A percentile compares a stretch with the other conserved stretches of the same genome.
phyloP scores from a whole-genome alignment of 2,888 invertebrate genomes.

The Caenorhabditis sp. region DNA sequence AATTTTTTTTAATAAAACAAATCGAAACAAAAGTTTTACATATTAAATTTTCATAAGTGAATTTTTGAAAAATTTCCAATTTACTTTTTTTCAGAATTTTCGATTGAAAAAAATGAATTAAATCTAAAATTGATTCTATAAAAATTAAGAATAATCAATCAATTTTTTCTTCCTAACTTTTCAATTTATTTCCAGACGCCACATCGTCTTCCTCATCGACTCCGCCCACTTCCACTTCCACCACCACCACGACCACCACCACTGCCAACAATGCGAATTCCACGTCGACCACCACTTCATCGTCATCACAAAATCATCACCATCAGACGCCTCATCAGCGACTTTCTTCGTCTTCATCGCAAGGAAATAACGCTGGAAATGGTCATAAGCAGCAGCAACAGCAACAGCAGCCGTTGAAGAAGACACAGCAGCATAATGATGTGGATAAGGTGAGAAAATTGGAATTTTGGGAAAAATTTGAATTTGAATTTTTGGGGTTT shows the following conservation, averaged over 20 bases:
- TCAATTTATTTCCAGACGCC: background rate
- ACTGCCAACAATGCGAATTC: no score
- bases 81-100: no score
- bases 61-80: background rate
- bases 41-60: background rate
- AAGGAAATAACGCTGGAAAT: background rate
- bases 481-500: no score
- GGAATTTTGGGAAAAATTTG: background rate
- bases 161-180: background rate
- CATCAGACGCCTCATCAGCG: conserved; percentile 1
- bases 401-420: background rate
- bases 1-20: background rate
- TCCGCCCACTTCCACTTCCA: no score
- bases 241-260: background rate
- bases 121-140: no score
- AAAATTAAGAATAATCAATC: no score
- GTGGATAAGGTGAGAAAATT: conserved; percentile 4
- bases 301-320: background rate
- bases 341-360: background rate
- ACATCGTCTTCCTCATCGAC: background rate
- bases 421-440: background rate
- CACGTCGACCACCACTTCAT: background rate
- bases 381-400: background rate
- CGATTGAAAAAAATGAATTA: background rate
- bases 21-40: background rate